Percentiles rank a stretch among this genome's conserved stretches.
phyloP scores from a whole-genome alignment of 1,140 invertebrate genomes.

The Drosophila obscura region DNA sequence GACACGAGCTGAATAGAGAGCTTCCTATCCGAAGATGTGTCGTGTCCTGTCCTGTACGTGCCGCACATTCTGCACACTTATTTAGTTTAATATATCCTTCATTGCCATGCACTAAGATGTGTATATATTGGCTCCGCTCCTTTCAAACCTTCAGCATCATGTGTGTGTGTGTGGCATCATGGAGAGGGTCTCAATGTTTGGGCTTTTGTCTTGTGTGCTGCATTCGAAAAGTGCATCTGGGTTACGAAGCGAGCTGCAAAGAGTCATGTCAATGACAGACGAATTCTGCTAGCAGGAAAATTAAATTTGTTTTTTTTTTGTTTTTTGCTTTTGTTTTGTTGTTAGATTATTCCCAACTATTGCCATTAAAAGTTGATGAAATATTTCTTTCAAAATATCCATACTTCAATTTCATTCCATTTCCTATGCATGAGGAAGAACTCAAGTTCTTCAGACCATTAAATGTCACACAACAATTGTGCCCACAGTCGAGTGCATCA shows the following conservation, averaged over 20 bases:
- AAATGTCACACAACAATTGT: constrained; percentile 37
- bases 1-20: constrained; percentile 1
- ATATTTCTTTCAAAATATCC: not conserved
- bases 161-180: no score
- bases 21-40: constrained; percentile 37
- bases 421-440: not conserved
- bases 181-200: not conserved
- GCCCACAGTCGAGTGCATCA: constrained; percentile 30
- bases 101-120: constrained; percentile 22
- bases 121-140: not conserved
- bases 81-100: constrained; percentile 53
- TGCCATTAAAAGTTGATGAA: constrained; percentile 9
- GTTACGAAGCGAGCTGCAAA: not conserved
- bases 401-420: not conserved
- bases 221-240: constrained; percentile 2
- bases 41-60: constrained; percentile 49
- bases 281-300: not conserved
- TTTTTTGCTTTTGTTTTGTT: not conserved
- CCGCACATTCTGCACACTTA: constrained; percentile 54
- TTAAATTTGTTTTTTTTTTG: constrained; percentile 5
- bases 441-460: constrained; percentile 6
- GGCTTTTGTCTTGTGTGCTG: constrained; percentile 6
- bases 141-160: no score
- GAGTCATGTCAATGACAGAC: constrained; percentile 6
- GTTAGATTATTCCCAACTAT: not conserved